Percentiles rank a stretch among this genome's conserved stretches.
phyloP scores from a whole-genome alignment of 2,113 vertebrate species.

The Nibea albiflora region DNA sequence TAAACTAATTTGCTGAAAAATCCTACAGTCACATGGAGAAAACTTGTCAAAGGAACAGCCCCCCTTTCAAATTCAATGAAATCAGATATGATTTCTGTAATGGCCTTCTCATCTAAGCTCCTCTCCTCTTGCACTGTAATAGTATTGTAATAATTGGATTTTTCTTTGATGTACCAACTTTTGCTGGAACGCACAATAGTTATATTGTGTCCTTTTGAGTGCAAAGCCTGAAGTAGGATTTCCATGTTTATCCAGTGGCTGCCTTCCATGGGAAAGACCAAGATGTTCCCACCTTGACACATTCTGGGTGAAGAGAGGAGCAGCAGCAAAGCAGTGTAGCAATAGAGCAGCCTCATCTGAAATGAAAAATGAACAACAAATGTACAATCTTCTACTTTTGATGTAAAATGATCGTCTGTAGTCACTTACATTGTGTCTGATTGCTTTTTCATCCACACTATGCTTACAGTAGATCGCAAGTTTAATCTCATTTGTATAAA shows the following conservation, averaged over 20 bases:
- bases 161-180: constrained; percentile 71
- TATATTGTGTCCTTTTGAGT: constrained; percentile 70
- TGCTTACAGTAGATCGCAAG: background rate
- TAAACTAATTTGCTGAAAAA: background rate
- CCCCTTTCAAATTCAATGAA: constrained; percentile 34
- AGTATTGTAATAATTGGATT: constrained; percentile 50
- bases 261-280: constrained; percentile 74
- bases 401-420: too few relatives aligned
- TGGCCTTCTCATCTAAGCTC: background rate
- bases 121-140: constrained; percentile 52
- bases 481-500: background rate
- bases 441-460: background rate
- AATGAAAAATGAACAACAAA: constrained; percentile 4
- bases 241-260: constrained; percentile 83
- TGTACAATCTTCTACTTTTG: too few relatives aligned
- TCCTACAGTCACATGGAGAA: constrained; percentile 21
- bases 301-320: constrained; percentile 29
- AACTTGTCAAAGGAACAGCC: background rate
- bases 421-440: background rate
- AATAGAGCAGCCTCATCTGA: constrained; percentile 55
- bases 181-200: constrained; percentile 60
- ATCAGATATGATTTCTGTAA: background rate
- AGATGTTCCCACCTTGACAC: constrained; percentile 70
- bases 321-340: constrained; percentile 53
- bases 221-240: constrained; percentile 64